Conservation (phyloP, 2,113 vertebrate genomes). For the cat (Felis catus) region F.catus_Fca126_mat1.0 CM031419.1:66472501-66473000, state of each 20-base stretch:
- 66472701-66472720: background rate
- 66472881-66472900: no score
- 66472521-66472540: background rate
- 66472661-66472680: background rate
- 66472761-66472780: background rate
- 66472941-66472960: no score
- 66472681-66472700: background rate
- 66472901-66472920: no score
- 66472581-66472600: background rate
- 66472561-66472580: background rate
- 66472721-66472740: background rate
- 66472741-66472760: background rate
- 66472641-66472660: background rate
- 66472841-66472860: background rate
- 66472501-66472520: background rate
- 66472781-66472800: background rate
- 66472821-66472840: background rate
- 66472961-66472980: no score
- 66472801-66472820: background rate
- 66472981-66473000: no score
- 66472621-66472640: background rate
- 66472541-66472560: background rate
- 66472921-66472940: no score
- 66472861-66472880: background rate
- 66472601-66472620: background rate